A percentile compares a stretch with the other conserved stretches of the same genome.
These are phyloP conservation scores for Muschampia plurimacula DNA, from an alignment of 2,888 invertebrate species.

Conservation along the genomic window DNA sequence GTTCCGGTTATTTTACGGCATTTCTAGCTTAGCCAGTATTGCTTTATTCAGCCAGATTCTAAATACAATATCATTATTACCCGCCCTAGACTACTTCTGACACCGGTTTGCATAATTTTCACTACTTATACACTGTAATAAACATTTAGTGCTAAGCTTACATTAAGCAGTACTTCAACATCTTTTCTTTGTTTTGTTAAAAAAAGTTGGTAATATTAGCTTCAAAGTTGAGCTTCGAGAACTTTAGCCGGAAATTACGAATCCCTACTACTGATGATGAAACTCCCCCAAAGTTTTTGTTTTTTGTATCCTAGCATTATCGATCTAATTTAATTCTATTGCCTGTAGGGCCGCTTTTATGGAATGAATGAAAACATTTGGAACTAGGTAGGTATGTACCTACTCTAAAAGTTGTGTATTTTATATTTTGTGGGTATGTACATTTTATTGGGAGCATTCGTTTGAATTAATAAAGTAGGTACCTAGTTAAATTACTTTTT, in stretches of 20 bases:
- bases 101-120: conserved; percentile 44
- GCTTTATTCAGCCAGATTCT: conserved; percentile 42
- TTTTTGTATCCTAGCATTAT: conserved; percentile 78
- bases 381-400: neutral
- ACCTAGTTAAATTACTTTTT: too few relatives aligned
- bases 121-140: too few relatives aligned
- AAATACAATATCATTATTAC: conserved; percentile 32
- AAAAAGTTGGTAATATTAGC: neutral
- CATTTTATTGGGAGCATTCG: too few relatives aligned
- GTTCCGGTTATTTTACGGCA: conserved; percentile 74
- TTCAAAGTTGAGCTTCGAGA: conserved; percentile 54
- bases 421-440: too few relatives aligned
- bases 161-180: too few relatives aligned
- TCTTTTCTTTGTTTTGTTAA: too few relatives aligned
- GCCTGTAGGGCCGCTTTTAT: neutral
- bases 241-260: conserved; percentile 70
- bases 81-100: neutral
- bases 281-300: conserved; percentile 63
- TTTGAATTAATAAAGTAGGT: too few relatives aligned
- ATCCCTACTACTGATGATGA: conserved; percentile 60
- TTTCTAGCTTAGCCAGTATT: conserved; percentile 59
- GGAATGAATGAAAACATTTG: neutral
- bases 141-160: too few relatives aligned
- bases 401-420: too few relatives aligned
- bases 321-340: conserved; percentile 56